These are phyloP conservation scores for Craterocephalus amniculus DNA, from an alignment of 2,797 vertebrate genomes.

Conservation along the genomic window DNA sequence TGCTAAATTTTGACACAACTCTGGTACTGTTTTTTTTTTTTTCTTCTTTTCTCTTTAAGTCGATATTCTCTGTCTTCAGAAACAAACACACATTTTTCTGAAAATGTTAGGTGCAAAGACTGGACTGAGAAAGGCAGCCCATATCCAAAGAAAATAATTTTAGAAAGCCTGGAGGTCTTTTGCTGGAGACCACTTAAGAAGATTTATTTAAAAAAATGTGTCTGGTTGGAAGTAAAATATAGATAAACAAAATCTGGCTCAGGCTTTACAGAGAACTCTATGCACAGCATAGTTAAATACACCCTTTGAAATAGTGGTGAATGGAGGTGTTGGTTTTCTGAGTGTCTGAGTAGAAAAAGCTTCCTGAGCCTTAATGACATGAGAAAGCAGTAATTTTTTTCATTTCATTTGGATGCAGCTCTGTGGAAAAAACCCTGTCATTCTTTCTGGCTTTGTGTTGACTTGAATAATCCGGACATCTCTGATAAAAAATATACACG, in stretches of 20 bases:
- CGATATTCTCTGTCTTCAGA: neutral
- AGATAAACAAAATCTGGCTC: neutral
- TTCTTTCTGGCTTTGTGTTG: neutral
- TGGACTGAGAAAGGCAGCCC: neutral
- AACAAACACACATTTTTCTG: neutral
- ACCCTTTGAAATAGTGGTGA: no score
- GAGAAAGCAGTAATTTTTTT: no score
- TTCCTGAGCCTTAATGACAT: no score
- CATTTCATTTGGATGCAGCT: no score
- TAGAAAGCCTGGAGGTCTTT: neutral
- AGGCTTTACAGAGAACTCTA: no score
- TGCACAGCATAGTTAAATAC: no score
- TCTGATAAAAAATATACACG: neutral
- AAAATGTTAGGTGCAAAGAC: neutral
- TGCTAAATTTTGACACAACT: neutral
- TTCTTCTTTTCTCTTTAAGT: neutral
- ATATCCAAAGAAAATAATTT: neutral
- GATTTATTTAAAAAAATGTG: neutral
- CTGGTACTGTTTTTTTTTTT: neutral
- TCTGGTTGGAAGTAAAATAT: neutral
- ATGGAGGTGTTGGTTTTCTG: no score
- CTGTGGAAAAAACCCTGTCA: no score
- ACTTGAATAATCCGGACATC: neutral
- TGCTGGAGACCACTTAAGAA: neutral
- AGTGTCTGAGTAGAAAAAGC: no score